A percentile compares a stretch with the other conserved stretches of the same genome.
Evolutionary conservation across 1,140 invertebrate genomes (phyloP).

Genomic region (Papilio helenus): DNA sequence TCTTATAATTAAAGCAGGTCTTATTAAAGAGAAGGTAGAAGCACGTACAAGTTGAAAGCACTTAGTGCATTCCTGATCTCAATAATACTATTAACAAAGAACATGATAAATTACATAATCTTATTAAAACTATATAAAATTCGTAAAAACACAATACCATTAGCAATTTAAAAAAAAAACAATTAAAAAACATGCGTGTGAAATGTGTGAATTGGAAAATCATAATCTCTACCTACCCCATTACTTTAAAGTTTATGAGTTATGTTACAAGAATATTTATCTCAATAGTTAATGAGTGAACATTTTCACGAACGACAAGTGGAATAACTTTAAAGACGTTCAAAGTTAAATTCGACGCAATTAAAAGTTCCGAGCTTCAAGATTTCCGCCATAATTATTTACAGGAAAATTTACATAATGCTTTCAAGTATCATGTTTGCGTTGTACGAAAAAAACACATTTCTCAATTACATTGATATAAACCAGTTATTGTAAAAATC

Average conservation of each 20-base stretch:
- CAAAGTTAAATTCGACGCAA: conserved; percentile 76
- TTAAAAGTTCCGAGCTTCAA: conserved; percentile 74
- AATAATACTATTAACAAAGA: neutral
- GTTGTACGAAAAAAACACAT: neutral
- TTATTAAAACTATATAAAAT: neutral
- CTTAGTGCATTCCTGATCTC: conserved; percentile 12
- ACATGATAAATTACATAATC: conserved; percentile 6
- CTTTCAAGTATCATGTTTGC: conserved; percentile 43
- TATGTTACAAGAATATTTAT: conserved; percentile 55
- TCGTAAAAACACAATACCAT: neutral
- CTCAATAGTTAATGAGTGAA: conserved; percentile 73
- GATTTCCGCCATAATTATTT: conserved; percentile 78
- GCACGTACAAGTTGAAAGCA: conserved; percentile 22
- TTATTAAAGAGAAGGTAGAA: neutral
- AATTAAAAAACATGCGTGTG: too few species aligned
- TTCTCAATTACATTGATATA: neutral
- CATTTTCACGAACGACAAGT: conserved; percentile 65
- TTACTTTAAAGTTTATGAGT: neutral
- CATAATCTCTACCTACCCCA: neutral
- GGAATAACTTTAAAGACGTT: conserved; percentile 69
- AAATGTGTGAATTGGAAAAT: neutral
- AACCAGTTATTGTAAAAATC: neutral
- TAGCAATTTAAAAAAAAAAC: too few species aligned
- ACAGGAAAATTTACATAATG: conserved; percentile 68
- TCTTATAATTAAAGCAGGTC: too few species aligned